Conservation (phyloP, 2,797 vertebrate species). For the Ctenochaetus hawaiiensis region DNA sequence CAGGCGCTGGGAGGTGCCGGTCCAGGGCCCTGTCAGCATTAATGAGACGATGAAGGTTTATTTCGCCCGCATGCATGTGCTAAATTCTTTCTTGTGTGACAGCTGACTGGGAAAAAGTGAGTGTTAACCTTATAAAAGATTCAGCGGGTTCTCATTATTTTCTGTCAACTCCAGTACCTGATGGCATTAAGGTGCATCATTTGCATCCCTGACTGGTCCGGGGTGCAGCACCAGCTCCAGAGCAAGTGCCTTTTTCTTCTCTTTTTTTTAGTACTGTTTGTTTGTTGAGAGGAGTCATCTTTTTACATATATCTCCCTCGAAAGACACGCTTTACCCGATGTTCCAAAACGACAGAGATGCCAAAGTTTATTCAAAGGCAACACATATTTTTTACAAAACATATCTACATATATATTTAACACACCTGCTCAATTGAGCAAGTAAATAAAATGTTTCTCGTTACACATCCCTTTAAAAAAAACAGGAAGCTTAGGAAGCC, state of each 20-base stretch:
- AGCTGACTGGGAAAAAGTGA: conserved; percentile 96
- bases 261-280: conserved; percentile 74
- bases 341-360: conserved; percentile 84
- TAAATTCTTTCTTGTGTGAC: conserved; percentile 99
- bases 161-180: conserved; percentile 97
- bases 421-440: conserved; percentile 68
- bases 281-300: conserved; percentile 80
- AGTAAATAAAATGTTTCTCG: conserved; percentile 79
- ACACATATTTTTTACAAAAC: conserved; percentile 80
- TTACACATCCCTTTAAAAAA: conserved; percentile 11
- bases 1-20: conserved; percentile 85
- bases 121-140: conserved; percentile 99
- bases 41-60: conserved; percentile 99
- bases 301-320: conserved; percentile 68
- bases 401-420: conserved; percentile 81
- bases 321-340: conserved; percentile 78
- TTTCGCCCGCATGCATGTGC: conserved; percentile 90
- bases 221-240: conserved; percentile 71
- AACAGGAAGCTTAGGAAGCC: conserved; percentile 54
- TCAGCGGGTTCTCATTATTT: conserved; percentile 99
- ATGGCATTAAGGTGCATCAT: conserved; percentile 92
- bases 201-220: conserved; percentile 92
- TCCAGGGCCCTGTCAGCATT: conserved; percentile 97
- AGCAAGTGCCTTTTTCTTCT: conserved; percentile 43
- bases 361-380: conserved; percentile 86